Evolutionary conservation across 2,888 invertebrate genomes (phyloP), one percentile per base, ranked within the genome.

Genomic region (Conchocele bisecta): DNA sequence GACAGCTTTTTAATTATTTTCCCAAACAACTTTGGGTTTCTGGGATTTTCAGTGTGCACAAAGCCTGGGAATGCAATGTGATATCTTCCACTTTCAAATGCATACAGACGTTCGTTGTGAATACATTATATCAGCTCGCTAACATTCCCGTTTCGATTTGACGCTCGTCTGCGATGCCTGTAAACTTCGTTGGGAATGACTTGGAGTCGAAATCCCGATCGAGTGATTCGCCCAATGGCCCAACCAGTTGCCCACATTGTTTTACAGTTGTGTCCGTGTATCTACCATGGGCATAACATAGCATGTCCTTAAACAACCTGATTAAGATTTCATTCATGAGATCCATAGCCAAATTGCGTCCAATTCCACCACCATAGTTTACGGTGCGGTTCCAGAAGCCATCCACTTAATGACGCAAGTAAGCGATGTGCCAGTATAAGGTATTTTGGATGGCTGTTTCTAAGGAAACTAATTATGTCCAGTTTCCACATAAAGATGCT

Each of bases 271-370:
- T 56, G 5, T 59, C 59, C 4, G 64, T 71, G 37, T 65, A 71
- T 24, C 56, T 20, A 0, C 65, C 59, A 33, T 65, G 54, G 1
- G 59, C 33, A 11, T 17, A 6, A 3, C 26, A 42, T 13, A 65
- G 31, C 22, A 33, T 7, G 26, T 59, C 65, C 39, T 66, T 69
- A 28, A 66, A 75, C 3, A 58, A 29, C 11, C 61, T 13, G 37
- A 61, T 75, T 4, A 70, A 29, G 17, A 69, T 46, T n/a, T 70
- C 66, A 56, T 74, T 74, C 66, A 74, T 69, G 0, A 74, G 57
- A 39, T 69, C 69, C 35, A 57, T 42, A 11, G 68, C 53, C 2
- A 75, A 22, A 42, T 70, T 65, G 15, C 66, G 22, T 0, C 69
- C 66, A 20, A 60, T 60, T 1, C 66, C 69, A 28, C 69, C 69